Percentiles rank a stretch among this genome's conserved stretches.
phyloP scores from a whole-genome alignment of 2,113 vertebrate species.

The Tragelaphus scriptus region DNA sequence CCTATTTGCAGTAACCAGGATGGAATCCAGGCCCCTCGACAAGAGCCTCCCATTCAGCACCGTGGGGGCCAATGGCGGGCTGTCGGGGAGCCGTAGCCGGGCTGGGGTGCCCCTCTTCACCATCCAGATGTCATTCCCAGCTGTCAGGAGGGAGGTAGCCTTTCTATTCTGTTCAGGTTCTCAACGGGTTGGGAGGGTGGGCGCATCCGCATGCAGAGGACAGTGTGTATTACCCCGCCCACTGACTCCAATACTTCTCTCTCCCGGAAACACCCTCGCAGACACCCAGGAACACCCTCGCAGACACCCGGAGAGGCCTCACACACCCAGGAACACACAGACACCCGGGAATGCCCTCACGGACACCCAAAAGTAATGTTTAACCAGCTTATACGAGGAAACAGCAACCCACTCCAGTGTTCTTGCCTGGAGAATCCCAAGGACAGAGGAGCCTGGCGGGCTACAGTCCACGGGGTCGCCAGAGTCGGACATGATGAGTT shows the following conservation, averaged over 20 bases:
- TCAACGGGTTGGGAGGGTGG: not conserved
- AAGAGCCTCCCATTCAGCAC: not conserved
- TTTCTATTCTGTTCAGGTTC: not conserved
- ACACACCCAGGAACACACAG: not conserved
- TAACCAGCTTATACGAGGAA: not conserved
- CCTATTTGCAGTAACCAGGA: not conserved
- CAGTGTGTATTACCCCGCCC: not conserved
- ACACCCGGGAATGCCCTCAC: not conserved
- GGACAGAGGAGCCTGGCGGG: not conserved
- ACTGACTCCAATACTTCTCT: not conserved
- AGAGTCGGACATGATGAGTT: not conserved
- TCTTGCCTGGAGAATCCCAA: not conserved
- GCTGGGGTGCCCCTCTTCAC: not conserved
- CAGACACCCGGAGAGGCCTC: not conserved
- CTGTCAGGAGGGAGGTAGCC: not conserved
- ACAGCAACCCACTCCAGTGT: not conserved
- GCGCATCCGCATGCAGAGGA: not conserved
- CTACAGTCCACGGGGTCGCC: not conserved
- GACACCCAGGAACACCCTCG: not conserved
- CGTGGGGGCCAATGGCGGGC: not conserved
- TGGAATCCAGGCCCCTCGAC: not conserved
- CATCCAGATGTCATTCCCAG: not conserved
- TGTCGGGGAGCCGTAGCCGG: not conserved
- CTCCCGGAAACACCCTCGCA: not conserved
- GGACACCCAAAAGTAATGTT: not conserved